Conservation (phyloP, 2,888 invertebrate species). For the Cantharis rustica region DNA sequence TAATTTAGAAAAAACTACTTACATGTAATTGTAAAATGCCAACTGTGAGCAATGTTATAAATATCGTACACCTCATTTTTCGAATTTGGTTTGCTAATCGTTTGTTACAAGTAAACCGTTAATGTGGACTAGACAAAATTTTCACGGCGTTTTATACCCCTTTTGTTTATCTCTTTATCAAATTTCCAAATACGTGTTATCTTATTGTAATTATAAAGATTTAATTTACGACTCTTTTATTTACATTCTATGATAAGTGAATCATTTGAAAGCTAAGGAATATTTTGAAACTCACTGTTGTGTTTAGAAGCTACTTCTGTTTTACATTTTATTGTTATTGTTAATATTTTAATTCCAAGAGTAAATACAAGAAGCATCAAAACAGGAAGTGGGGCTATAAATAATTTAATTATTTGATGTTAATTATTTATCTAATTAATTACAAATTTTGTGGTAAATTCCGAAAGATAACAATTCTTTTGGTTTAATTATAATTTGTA, state of each 20-base stretch:
- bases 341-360: not conserved
- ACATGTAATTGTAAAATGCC: conserved; percentile 6
- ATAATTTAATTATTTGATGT: not conserved
- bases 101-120: not conserved
- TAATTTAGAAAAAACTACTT: not conserved
- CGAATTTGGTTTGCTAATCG: not conserved
- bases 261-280: not conserved
- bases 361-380: not conserved
- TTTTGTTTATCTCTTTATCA: not conserved
- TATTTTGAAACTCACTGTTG: not conserved
- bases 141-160: not conserved
- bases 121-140: not conserved
- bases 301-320: not conserved
- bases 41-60: not conserved
- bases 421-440: not conserved
- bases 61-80: not conserved
- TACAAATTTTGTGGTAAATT: not conserved
- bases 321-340: not conserved
- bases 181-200: not conserved
- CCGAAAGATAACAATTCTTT: not conserved
- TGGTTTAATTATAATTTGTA: not conserved
- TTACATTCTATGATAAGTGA: not conserved
- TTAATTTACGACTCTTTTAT: not conserved
- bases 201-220: not conserved
- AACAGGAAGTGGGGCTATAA: not conserved